Evolutionary conservation across 2,113 vertebrate species (phyloP).

Genomic region (Brachypteracias leptosomus): DNA sequence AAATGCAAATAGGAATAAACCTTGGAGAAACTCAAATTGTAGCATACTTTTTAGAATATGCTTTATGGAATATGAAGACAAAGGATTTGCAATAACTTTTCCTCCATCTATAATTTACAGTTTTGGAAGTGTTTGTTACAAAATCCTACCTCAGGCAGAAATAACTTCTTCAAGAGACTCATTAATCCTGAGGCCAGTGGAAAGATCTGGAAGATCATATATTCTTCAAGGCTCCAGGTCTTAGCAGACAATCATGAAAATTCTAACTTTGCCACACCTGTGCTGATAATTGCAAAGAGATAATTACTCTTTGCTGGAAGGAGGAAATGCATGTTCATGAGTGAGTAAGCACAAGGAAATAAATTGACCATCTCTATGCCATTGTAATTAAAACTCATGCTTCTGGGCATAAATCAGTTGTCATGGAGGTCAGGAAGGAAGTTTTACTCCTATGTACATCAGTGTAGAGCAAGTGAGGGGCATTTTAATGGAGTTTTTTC

Average conservation of each 20-base stretch:
- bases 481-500: neutral
- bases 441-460: neutral
- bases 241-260: constrained; percentile 42
- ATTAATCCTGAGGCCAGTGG: constrained; percentile 8
- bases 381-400: constrained; percentile 29
- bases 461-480: neutral
- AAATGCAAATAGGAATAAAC: neutral
- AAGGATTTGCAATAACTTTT: neutral
- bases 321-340: constrained; percentile 18
- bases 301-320: constrained; percentile 63
- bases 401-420: constrained; percentile 34
- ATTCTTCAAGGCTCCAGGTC: constrained; percentile 1
- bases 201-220: neutral
- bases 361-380: constrained; percentile 25
- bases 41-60: neutral
- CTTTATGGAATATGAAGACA: neutral
- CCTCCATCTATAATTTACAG: neutral
- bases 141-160: neutral
- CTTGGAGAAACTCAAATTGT: neutral
- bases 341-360: constrained; percentile 31
- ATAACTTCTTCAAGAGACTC: neutral
- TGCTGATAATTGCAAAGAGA: constrained; percentile 61
- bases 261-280: constrained; percentile 46
- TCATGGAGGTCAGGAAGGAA: constrained; percentile 8
- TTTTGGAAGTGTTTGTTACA: neutral